Percentiles rank a stretch among this genome's conserved stretches.
These are phyloP conservation scores for Proteles cristata DNA, from an alignment of 2,113 vertebrate species.

Conservation along the genomic window DNA sequence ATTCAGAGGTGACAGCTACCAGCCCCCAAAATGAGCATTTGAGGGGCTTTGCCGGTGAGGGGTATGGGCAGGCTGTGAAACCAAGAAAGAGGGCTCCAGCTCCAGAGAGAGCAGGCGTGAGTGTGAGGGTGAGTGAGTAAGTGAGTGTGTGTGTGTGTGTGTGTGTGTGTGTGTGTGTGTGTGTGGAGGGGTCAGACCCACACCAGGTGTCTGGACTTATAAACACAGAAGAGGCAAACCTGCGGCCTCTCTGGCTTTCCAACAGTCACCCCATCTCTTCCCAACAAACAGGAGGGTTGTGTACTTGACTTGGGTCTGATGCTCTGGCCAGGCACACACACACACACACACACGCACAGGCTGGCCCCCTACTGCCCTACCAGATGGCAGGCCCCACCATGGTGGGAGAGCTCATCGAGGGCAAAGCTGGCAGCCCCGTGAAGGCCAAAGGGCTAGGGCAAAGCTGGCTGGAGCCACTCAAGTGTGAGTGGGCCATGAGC, in stretches of 20 bases:
- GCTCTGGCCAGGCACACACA: neutral
- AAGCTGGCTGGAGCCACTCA: neutral
- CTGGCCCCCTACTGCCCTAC: slow-evolving; percentile 15
- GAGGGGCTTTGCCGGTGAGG: neutral
- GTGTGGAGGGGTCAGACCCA: neutral
- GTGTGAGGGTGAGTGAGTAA: neutral
- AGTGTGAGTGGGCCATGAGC: neutral
- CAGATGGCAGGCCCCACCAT: slow-evolving; percentile 55
- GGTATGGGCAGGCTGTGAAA: slow-evolving; percentile 41
- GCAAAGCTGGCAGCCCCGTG: neutral
- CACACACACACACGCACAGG: neutral
- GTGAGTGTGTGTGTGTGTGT: neutral
- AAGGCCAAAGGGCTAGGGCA: neutral
- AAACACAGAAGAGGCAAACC: neutral
- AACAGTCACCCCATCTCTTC: neutral
- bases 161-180: neutral
- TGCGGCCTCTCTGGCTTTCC: neutral
- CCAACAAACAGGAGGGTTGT: neutral
- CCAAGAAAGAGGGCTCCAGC: neutral
- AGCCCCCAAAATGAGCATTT: slow-evolving; percentile 5
- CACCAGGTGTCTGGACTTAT: neutral
- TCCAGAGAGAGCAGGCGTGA: neutral
- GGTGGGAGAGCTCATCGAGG: neutral
- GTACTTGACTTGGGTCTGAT: neutral
- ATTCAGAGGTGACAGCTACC: slow-evolving; percentile 62